Conservation (phyloP, 2,113 vertebrate genomes). For the Ploceus nigricollis region DNA sequence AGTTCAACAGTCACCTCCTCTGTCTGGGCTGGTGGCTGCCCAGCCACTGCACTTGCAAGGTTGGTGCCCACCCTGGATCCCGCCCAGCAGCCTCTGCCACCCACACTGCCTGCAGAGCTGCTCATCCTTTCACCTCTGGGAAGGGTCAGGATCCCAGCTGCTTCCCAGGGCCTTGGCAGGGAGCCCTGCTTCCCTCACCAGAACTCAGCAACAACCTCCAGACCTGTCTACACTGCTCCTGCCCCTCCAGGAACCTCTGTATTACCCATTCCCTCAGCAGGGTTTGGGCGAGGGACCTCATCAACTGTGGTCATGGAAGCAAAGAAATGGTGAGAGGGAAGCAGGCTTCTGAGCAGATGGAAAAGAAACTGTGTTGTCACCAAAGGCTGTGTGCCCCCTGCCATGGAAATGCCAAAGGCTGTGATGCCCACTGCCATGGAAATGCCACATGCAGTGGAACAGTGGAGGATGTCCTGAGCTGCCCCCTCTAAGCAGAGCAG, state of each 20-base stretch:
- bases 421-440: background rate
- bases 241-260: background rate
- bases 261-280: background rate
- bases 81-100: background rate
- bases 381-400: background rate
- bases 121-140: background rate
- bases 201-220: background rate
- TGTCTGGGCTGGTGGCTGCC: background rate
- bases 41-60: background rate
- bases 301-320: background rate
- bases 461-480: accelerated
- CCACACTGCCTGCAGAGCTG: background rate
- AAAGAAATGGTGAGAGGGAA: background rate
- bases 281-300: background rate
- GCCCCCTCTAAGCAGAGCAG: background rate
- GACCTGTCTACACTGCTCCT: background rate
- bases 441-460: background rate
- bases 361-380: background rate
- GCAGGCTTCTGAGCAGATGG: background rate
- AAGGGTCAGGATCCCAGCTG: background rate
- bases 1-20: background rate
- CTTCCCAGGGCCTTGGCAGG: background rate
- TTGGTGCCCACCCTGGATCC: background rate
- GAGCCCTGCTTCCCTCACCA: background rate
- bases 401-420: background rate